These are phyloP conservation scores for Atherix ibis DNA, from an alignment of 2,888 invertebrate genomes.

Conservation along the genomic window DNA sequence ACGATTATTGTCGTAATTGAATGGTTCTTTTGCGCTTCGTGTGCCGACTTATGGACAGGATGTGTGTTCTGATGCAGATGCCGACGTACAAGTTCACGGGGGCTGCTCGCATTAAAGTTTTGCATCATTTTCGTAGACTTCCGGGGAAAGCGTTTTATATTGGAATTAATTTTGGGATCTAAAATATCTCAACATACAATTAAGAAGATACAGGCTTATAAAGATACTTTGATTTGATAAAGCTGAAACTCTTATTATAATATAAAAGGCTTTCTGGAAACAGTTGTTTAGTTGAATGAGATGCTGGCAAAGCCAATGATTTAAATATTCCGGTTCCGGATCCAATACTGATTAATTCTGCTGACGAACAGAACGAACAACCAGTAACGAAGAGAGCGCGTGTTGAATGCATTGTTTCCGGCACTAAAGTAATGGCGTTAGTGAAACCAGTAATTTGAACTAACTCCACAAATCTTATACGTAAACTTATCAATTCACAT, in stretches of 20 bases:
- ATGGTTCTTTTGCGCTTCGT: conserved; percentile 14
- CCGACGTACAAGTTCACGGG: no score
- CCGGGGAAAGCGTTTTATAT: no score
- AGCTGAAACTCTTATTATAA: conserved; percentile 77
- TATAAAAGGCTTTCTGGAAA: conserved; percentile 83
- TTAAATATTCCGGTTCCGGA: conserved; percentile 84
- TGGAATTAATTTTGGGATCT: no score
- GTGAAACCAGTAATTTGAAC: conserved; percentile 94
- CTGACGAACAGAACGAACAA: conserved; percentile 31
- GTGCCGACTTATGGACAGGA: no score
- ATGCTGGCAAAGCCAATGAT: conserved; percentile 63
- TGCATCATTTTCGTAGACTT: no score
- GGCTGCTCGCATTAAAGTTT: no score
- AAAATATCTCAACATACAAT: conserved; percentile 27
- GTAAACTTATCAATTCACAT: no score
- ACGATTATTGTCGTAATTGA: conserved; percentile 15
- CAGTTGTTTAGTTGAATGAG: conserved; percentile 80
- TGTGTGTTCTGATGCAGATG: no score
- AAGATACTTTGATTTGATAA: conserved; percentile 73
- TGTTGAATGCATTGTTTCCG: conserved; percentile 33
- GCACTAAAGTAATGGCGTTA: conserved; percentile 54
- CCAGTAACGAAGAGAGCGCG: conserved; percentile 45
- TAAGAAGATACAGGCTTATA: conserved; percentile 63
- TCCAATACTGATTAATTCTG: conserved; percentile 38
- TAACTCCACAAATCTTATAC: no score